A percentile compares a stretch with the other conserved stretches of the same genome.
phyloP scores from a whole-genome alignment of 2,797 vertebrate species.

The Harpagifer antarcticus region DNA sequence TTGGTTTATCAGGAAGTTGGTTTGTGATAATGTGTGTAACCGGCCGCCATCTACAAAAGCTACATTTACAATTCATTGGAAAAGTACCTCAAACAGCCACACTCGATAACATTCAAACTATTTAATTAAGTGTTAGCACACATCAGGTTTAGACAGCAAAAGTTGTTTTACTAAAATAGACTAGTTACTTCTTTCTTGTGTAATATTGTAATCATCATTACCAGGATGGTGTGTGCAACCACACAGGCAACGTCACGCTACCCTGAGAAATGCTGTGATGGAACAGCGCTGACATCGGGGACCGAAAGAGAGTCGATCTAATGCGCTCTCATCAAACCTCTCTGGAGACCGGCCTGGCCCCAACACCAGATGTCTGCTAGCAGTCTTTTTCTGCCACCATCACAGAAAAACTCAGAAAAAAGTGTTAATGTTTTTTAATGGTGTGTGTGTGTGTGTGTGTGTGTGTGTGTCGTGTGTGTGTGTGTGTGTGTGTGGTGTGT shows the following conservation, averaged over 20 bases:
- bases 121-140: conserved; percentile 3
- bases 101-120: not conserved
- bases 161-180: not conserved
- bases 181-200: not conserved
- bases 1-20: not conserved
- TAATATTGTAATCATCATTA: not conserved
- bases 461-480: not conserved
- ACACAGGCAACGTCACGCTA: conserved; percentile 14
- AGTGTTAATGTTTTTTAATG: conserved; percentile 8
- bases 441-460: not conserved
- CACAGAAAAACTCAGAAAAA: conserved; percentile 69
- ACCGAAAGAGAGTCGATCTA: conserved; percentile 37
- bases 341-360: conserved; percentile 47
- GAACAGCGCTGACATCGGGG: conserved; percentile 18
- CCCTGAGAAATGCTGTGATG: conserved; percentile 46
- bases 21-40: not conserved
- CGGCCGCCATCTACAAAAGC: too few relatives aligned
- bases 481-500: not conserved
- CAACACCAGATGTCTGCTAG: conserved; percentile 73
- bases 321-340: conserved; percentile 46
- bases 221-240: not conserved
- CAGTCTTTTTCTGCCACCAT: conserved; percentile 73
- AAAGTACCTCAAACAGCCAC: not conserved
- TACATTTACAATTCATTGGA: too few relatives aligned
- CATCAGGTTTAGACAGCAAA: not conserved